Percentiles rank a stretch among this genome's conserved stretches.
These are phyloP conservation scores for Lanius collurio DNA, from an alignment of 2,113 vertebrate species.

Conservation along the genomic window DNA sequence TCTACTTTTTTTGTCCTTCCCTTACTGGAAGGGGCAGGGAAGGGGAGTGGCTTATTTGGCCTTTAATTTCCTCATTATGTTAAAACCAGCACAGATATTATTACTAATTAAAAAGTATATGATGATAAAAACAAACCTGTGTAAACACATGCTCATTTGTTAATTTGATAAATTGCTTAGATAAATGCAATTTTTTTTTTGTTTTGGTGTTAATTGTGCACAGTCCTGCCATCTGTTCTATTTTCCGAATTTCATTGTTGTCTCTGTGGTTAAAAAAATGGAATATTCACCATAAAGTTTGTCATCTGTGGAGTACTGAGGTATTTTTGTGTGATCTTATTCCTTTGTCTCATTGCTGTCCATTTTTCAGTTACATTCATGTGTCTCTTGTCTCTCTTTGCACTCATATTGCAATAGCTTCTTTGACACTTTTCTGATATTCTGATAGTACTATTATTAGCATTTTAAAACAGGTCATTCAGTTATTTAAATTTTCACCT, in stretches of 20 bases:
- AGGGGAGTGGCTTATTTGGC: neutral
- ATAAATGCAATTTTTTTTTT: neutral
- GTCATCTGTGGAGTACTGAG: neutral
- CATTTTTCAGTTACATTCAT: neutral
- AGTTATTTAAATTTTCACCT: neutral
- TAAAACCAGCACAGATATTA: neutral
- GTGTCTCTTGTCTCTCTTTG: neutral
- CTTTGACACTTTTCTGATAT: neutral
- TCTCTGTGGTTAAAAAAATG: neutral
- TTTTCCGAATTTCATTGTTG: neutral
- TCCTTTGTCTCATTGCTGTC: neutral
- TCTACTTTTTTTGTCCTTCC: neutral
- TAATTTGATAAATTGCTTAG: neutral
- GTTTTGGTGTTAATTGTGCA: rapidly evolving
- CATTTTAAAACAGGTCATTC: neutral
- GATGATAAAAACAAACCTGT: neutral
- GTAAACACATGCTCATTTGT: neutral
- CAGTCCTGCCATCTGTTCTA: neutral
- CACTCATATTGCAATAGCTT: neutral
- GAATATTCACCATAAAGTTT: neutral
- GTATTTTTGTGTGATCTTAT: neutral
- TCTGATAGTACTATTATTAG: neutral
- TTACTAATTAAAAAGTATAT: neutral
- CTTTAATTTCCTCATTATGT: neutral
- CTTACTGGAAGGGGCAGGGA: neutral